Conservation (phyloP, 2,797 vertebrate genomes). For the Lutjanus campechanus region DNA sequence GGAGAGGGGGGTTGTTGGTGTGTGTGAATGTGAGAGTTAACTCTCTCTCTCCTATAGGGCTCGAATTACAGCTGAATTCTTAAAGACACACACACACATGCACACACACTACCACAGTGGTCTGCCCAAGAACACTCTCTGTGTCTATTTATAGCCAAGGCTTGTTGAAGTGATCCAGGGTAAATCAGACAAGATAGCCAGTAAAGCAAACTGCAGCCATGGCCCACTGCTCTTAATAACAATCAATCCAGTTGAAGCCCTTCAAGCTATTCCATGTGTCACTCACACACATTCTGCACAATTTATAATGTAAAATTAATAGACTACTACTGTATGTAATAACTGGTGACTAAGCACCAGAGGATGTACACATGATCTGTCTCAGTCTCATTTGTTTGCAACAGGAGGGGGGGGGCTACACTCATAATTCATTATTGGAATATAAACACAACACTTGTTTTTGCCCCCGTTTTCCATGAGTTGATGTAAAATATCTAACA, state of each 20-base stretch:
- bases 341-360: not conserved
- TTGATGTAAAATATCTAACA: no score
- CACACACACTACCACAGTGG: slow-evolving; percentile 11
- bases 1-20: slow-evolving; percentile 35
- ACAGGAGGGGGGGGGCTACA: not conserved
- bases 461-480: no score
- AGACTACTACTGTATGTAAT: no score
- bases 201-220: slow-evolving; percentile 16
- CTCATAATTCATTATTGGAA: no score
- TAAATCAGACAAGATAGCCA: slow-evolving; percentile 37
- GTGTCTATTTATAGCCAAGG: slow-evolving; percentile 67
- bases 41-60: slow-evolving; percentile 32
- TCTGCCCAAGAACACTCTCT: slow-evolving; percentile 23
- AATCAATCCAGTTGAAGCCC: slow-evolving; percentile 1
- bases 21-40: slow-evolving; percentile 18
- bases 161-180: slow-evolving; percentile 36
- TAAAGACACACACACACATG: slow-evolving; percentile 77
- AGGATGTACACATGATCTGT: not conserved
- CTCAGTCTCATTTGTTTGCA: not conserved
- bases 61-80: slow-evolving; percentile 82
- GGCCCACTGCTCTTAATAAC: slow-evolving; percentile 1
- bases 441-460: no score
- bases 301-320: not conserved
- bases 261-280: not conserved
- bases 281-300: not conserved